phyloP scores from a whole-genome alignment of 2,113 vertebrate genomes.

The Psittacara wagleri region DNA sequence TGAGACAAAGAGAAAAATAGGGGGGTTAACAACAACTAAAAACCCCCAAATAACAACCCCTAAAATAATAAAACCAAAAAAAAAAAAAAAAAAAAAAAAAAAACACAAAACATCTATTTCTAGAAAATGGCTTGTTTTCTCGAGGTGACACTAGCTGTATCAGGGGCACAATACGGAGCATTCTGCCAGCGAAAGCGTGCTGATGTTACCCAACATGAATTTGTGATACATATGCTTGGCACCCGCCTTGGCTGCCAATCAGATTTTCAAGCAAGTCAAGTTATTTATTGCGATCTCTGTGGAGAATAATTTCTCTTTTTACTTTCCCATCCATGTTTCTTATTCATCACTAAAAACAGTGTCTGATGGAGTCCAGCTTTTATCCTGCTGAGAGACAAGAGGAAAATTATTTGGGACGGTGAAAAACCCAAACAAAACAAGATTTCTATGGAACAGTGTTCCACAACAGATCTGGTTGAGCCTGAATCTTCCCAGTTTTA shows the following conservation, averaged over 20 bases:
- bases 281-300: not conserved
- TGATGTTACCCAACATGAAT: not conserved
- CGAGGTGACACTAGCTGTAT: not conserved
- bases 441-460: not conserved
- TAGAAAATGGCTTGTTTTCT: conserved; percentile 6
- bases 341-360: not conserved
- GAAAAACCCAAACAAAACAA: not conserved
- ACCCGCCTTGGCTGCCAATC: not conserved
- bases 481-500: not conserved
- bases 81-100: not conserved
- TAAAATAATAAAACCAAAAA: not conserved
- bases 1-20: not conserved
- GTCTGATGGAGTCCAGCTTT: not conserved
- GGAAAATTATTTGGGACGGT: not conserved
- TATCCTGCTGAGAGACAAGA: not conserved
- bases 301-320: not conserved
- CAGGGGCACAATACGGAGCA: not conserved
- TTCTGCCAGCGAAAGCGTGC: not conserved
- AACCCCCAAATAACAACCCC: not conserved
- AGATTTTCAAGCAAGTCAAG: not conserved
- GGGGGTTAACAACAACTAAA: not conserved
- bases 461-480: not conserved
- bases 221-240: not conserved
- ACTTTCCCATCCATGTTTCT: not conserved
- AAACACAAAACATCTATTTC: not conserved